Evolutionary conservation across 2,797 vertebrate species (phyloP).

Genomic region (Champsocephalus esox): DNA sequence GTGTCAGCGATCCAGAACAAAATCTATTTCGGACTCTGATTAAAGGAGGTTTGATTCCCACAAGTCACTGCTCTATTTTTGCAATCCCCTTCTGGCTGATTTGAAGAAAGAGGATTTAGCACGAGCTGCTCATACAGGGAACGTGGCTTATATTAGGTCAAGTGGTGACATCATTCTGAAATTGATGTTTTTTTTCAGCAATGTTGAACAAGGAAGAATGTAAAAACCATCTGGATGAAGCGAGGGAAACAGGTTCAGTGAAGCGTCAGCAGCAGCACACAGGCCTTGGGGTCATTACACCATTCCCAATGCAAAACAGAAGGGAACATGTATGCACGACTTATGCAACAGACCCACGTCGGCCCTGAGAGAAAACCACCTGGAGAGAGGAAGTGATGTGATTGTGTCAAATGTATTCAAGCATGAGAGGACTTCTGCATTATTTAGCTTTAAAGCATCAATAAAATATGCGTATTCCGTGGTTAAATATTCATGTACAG

Average conservation of each 20-base stretch:
- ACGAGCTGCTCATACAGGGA: conserved; percentile 17
- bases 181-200: background rate
- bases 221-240: conserved; percentile 32
- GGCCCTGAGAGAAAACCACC: conserved; percentile 44
- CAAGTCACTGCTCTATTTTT: conserved; percentile 61
- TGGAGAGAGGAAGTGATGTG: conserved; percentile 51
- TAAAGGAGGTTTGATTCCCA: conserved; percentile 57
- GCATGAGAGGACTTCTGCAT: conserved; percentile 69
- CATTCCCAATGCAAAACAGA: conserved; percentile 46
- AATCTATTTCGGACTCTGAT: conserved; percentile 58
- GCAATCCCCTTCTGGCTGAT: conserved; percentile 35
- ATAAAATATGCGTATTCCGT: conserved; percentile 58
- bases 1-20: conserved; percentile 26
- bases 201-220: background rate
- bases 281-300: conserved; percentile 66
- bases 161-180: background rate
- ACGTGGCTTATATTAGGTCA: background rate
- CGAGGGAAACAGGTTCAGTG: conserved; percentile 35
- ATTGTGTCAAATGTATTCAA: conserved; percentile 61
- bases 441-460: conserved; percentile 71
- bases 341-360: conserved; percentile 75
- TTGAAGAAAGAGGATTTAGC: conserved; percentile 41
- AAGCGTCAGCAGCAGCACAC: conserved; percentile 37
- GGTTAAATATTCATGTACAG: conserved; percentile 32
- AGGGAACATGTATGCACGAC: conserved; percentile 23